Conservation (phyloP, 2,113 vertebrate genomes). For the Rhodinocichla rosea region DNA sequence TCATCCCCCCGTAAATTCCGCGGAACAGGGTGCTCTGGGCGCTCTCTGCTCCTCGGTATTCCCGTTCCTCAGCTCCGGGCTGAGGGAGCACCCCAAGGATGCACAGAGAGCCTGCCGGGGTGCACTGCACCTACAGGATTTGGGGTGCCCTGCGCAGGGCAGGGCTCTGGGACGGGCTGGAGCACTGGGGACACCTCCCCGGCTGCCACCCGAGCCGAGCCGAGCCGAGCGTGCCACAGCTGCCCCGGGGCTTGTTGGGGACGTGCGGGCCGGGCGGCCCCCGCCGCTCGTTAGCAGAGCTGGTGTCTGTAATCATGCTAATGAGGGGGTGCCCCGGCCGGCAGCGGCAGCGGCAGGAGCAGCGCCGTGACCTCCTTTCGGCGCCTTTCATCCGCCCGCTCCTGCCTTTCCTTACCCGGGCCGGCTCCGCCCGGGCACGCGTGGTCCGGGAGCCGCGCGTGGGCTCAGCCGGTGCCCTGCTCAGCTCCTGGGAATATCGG, state of each 20-base stretch:
- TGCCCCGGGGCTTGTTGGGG: background rate
- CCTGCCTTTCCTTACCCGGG: accelerated
- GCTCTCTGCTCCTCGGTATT: accelerated
- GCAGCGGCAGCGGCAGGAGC: background rate
- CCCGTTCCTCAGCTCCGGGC: accelerated
- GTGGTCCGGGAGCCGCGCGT: accelerated
- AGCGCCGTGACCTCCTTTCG: background rate
- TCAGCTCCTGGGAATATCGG: background rate
- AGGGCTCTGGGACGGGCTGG: accelerated
- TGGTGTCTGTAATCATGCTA: background rate
- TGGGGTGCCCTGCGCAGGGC: background rate
- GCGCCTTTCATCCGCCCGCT: background rate
- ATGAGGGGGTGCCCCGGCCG: background rate
- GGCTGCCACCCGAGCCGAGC: background rate
- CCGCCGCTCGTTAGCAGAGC: background rate
- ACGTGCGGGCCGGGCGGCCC: background rate
- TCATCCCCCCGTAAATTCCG: accelerated
- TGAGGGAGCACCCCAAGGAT: accelerated
- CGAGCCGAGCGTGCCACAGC: background rate
- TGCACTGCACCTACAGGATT: accelerated
- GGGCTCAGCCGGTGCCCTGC: background rate
- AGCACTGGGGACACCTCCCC: background rate
- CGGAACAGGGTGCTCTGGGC: accelerated
- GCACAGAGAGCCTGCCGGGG: background rate
- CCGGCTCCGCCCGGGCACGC: accelerated